Evolutionary conservation across 2,888 invertebrate species (phyloP), one percentile per base, ranked within the genome.

Genomic region (Pimpla rufipes): DNA sequence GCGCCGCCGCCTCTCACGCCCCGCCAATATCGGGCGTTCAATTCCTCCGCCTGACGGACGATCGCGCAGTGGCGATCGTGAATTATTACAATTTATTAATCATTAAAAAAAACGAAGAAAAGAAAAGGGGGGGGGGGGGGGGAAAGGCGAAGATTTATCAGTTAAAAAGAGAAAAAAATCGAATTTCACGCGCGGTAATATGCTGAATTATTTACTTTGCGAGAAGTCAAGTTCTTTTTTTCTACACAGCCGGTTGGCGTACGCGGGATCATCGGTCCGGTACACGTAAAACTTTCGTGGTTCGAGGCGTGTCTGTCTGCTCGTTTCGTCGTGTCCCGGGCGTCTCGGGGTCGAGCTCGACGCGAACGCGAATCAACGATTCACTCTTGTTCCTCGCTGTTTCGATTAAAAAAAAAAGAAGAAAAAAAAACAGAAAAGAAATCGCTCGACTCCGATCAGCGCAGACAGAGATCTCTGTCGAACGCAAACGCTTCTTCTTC

Each of bases 181-280:
- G n/a, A 52, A 66, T 64, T 57, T 79, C 35, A 66, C 64, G 55
- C 64, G 35, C 55, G 52, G 45, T 59, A 35, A 42, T 59, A 68
- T 59, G 64, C 23, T 64, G 62, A 50, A 79, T 35, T 79, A 71
- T 79, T 37, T 35, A 79, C 42, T 52, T 55, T 21, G 66, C 64
- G 55, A 37, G 55, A 79, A 73, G 55, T 42, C 52, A 35, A 55
- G 68, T 67, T 66, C 45, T 79, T 62, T 40, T 18, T 45, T 78
- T 64, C 52, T 79, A 55, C 79, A 79, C 79, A 79, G 79, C 79
- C 79, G 66, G 55, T 71, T 42, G 42, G 71, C 45, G 71, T 79
- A 79, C 71, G 52, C 55, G 66, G 79, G 35, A 64, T 71, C 35
- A 68, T n/a, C n/a, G n/a, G 37, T 68, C 68, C 67, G 66, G 55